Evolutionary conservation across 2,797 vertebrate genomes (phyloP).

Genomic region (Lepidocolaptes lacrymiger): DNA sequence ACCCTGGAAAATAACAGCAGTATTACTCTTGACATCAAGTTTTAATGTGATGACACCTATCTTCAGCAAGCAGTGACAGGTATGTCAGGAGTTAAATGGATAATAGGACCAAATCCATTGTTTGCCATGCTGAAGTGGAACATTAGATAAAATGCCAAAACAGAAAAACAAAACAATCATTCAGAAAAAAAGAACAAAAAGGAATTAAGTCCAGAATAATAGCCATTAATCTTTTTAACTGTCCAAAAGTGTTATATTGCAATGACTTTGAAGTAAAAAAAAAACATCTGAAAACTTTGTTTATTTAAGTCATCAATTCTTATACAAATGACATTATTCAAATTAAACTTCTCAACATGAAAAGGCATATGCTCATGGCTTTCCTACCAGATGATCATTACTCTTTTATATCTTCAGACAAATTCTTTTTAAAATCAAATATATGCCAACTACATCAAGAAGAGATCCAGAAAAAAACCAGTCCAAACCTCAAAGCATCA

Average conservation of each 20-base stretch:
- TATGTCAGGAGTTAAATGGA: not conserved
- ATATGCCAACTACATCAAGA: constrained; percentile 3
- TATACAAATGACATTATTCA: not conserved
- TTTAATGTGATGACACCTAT: not conserved
- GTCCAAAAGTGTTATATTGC: not conserved
- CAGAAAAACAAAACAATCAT: not conserved
- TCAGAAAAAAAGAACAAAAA: not conserved
- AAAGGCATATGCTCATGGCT: not conserved
- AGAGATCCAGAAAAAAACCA: not conserved
- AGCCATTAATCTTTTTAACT: not conserved
- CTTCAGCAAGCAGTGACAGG: not conserved
- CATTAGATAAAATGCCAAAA: not conserved
- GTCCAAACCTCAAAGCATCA: constrained; percentile 38
- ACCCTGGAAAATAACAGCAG: not conserved
- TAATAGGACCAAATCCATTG: not conserved
- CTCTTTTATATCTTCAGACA: not conserved
- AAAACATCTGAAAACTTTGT: not conserved
- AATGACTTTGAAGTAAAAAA: not conserved
- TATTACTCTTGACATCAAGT: not conserved
- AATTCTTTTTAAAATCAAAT: not conserved
- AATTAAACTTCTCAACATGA: not conserved
- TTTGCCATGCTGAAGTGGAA: not conserved
- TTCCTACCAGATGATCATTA: not conserved
- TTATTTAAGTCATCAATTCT: not conserved
- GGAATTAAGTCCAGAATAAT: not conserved